These are phyloP conservation scores for Zeugodacus cucurbitae DNA, from an alignment of 1,140 invertebrate species.

Conservation along the genomic window DNA sequence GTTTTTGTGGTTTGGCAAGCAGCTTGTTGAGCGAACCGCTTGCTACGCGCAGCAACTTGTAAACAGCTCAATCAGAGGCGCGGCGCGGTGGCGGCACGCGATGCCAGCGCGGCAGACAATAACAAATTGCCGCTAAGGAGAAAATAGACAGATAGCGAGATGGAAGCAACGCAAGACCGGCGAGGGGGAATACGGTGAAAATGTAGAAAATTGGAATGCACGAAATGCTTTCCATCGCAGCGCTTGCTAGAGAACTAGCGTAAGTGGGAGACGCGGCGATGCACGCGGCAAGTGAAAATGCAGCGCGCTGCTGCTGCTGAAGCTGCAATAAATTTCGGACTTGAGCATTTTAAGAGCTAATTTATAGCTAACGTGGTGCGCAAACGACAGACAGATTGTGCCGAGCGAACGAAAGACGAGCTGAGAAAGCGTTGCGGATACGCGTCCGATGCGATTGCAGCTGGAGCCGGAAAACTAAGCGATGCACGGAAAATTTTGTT, in stretches of 20 bases:
- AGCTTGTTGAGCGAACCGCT: neutral
- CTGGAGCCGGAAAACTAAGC: neutral
- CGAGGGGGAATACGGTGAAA: neutral
- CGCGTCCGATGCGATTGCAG: neutral
- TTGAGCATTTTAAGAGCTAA: neutral
- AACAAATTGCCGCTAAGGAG: neutral
- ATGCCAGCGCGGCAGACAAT: neutral
- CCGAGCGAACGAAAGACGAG: neutral
- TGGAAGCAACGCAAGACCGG: neutral
- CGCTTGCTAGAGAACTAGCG: neutral
- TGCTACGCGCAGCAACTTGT: neutral
- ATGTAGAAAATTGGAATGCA: neutral
- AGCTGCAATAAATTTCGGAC: slow-evolving; percentile 10
- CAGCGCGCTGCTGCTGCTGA: neutral
- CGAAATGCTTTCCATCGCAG: neutral
- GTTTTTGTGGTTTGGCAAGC: neutral
- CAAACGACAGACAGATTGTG: neutral
- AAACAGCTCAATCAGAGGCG: neutral
- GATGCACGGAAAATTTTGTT: neutral
- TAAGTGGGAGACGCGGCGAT: too few species aligned
- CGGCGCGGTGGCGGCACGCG: neutral
- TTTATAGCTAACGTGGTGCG: slow-evolving; percentile 4
- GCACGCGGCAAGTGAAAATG: neutral
- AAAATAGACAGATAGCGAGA: neutral
- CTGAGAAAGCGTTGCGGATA: neutral